Evolutionary conservation across 2,113 vertebrate genomes (phyloP).

Genomic region (Dasyurus viverrinus): DNA sequence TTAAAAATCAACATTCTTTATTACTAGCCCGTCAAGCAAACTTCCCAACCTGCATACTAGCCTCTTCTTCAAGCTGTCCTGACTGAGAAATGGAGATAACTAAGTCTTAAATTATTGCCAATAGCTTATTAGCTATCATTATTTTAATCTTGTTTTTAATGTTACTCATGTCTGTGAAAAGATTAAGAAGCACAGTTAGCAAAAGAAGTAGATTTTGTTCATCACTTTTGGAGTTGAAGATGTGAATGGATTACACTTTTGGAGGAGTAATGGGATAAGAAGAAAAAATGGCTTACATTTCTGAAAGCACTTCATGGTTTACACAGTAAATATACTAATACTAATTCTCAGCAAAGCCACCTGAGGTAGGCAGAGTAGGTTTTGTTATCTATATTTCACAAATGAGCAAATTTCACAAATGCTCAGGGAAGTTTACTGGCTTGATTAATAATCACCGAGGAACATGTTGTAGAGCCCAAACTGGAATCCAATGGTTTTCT

Average conservation of each 20-base stretch:
- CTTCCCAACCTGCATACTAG: background rate
- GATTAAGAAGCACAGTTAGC: background rate
- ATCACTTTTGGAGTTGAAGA: background rate
- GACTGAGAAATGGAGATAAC: background rate
- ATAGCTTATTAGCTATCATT: background rate
- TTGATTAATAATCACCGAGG: background rate
- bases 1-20: constrained; percentile 3
- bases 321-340: background rate
- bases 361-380: background rate
- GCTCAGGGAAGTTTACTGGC: background rate
- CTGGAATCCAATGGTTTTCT: background rate
- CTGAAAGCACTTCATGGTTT: background rate
- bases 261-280: background rate
- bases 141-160: background rate
- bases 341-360: background rate
- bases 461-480: background rate
- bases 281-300: background rate
- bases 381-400: background rate
- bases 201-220: background rate
- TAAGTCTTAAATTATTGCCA: background rate
- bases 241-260: background rate
- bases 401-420: background rate
- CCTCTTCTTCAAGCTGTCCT: background rate
- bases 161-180: background rate
- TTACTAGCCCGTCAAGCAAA: background rate